A percentile compares a stretch with the other conserved stretches of the same genome.
Evolutionary conservation across 2,113 vertebrate genomes (phyloP).

Genomic region (Coptodon bakossiorum): DNA sequence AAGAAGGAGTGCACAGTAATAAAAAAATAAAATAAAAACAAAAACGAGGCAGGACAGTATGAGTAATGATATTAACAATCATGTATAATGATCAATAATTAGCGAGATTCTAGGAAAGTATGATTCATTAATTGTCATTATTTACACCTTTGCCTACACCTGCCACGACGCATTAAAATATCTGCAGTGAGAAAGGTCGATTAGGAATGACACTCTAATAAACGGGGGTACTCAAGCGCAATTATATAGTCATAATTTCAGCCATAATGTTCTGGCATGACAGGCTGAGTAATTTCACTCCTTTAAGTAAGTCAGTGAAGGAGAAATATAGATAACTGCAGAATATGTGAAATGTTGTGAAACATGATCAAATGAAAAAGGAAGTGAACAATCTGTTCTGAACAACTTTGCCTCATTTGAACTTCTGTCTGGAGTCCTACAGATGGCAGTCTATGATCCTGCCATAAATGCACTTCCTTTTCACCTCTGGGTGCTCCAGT

Average conservation of each 20-base stretch:
- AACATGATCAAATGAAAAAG: not conserved
- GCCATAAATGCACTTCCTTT: conserved; percentile 9
- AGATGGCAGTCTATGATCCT: conserved; percentile 68
- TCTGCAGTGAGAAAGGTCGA: not conserved
- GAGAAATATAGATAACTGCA: not conserved
- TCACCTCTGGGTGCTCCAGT: not conserved
- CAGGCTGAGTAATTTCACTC: not conserved
- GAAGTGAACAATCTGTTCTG: not conserved
- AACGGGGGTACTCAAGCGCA: not conserved
- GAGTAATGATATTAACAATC: not conserved
- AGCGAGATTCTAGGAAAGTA: not conserved
- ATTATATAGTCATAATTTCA: not conserved
- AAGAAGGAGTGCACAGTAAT: not conserved
- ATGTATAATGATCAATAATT: not conserved
- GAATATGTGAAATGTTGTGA: not conserved
- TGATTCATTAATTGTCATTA: not conserved
- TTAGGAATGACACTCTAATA: not conserved
- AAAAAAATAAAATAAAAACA: accelerated
- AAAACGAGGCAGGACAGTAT: not conserved
- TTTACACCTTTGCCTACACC: not conserved
- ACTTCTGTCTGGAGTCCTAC: conserved; percentile 55
- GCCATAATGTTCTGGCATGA: not conserved
- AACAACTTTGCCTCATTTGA: conserved; percentile 10
- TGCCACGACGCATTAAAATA: not conserved
- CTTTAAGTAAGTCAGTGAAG: not conserved